Conservation (phyloP, 2,113 vertebrate genomes). For the Polyodon spathula region DNA sequence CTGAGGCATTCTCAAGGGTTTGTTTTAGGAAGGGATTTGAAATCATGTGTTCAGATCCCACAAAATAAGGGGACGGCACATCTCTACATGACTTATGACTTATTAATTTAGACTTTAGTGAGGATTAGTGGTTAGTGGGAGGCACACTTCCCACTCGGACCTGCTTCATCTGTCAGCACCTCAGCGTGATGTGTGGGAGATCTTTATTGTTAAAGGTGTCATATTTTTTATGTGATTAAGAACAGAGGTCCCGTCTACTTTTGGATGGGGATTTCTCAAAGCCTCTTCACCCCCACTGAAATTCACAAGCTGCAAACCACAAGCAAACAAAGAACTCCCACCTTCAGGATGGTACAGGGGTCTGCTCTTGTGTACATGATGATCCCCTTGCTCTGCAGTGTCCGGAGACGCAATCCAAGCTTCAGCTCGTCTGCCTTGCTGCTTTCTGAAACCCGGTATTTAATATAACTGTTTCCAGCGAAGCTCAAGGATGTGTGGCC, state of each 20-base stretch:
- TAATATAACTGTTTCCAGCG: conserved; percentile 94
- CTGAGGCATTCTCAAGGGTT: no score
- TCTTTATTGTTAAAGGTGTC: neutral
- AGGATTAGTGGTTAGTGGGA: no score
- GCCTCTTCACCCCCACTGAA: no score
- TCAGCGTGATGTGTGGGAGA: neutral
- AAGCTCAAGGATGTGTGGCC: conserved; percentile 92
- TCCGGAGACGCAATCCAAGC: conserved; percentile 83
- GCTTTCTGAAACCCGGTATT: conserved; percentile 80
- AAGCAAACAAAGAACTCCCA: conserved; percentile 35
- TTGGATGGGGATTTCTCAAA: no score
- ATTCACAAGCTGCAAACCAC: no score
- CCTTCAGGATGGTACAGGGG: conserved; percentile 86
- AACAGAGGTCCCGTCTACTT: no score
- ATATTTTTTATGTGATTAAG: neutral
- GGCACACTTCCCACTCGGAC: no score
- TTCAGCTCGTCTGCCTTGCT: conserved; percentile 77
- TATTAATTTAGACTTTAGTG: no score
- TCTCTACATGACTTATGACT: no score
- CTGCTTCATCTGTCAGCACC: neutral
- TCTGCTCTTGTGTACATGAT: conserved; percentile 87
- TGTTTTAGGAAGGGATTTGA: no score
- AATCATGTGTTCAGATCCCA: no score
- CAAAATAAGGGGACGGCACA: no score
- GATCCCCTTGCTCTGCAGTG: conserved; percentile 83